A percentile compares a stretch with the other conserved stretches of the same genome.
Conservation (phyloP, 2,888 invertebrate species). For the Celastrina argiolus region DNA sequence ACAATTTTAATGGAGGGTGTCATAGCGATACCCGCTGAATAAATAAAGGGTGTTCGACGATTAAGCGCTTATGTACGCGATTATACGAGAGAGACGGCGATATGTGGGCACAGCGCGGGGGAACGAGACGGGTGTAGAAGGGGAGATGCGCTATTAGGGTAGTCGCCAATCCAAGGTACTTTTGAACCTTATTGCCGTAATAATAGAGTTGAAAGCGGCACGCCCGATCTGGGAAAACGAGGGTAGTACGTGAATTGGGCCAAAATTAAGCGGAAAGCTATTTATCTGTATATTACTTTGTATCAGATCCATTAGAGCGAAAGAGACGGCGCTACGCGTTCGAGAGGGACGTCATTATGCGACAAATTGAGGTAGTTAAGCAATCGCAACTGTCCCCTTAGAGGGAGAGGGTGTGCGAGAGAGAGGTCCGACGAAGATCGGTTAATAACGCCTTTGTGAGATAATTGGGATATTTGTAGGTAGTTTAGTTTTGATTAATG, state of each 20-base stretch:
- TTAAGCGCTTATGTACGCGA: conserved; percentile 75
- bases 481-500: conserved; percentile 50
- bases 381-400: conserved; percentile 27
- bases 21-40: conserved; percentile 60
- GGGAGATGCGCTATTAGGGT: conserved; percentile 68
- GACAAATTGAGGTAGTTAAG: conserved; percentile 55
- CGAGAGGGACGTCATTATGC: conserved; percentile 37
- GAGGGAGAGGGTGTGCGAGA: conserved; percentile 44
- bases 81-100: conserved; percentile 52
- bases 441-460: conserved; percentile 56
- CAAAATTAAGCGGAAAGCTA: conserved; percentile 74
- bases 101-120: conserved; percentile 32
- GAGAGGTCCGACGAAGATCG: conserved; percentile 47
- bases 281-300: conserved; percentile 76
- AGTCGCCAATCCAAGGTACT: background rate
- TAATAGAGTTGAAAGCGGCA: background rate
- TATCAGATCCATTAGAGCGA: conserved; percentile 71
- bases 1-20: conserved; percentile 65
- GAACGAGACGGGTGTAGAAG: conserved; percentile 48
- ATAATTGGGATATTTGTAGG: conserved; percentile 51
- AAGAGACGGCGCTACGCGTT: conserved; percentile 44
- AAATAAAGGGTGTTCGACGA: conserved; percentile 67
- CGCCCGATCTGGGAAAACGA: background rate
- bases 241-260: conserved; percentile 69
- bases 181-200: background rate